A percentile compares a stretch with the other conserved stretches of the same genome.
Conservation (phyloP, 2,797 vertebrate species). For the Amazona ochrocephala region DNA sequence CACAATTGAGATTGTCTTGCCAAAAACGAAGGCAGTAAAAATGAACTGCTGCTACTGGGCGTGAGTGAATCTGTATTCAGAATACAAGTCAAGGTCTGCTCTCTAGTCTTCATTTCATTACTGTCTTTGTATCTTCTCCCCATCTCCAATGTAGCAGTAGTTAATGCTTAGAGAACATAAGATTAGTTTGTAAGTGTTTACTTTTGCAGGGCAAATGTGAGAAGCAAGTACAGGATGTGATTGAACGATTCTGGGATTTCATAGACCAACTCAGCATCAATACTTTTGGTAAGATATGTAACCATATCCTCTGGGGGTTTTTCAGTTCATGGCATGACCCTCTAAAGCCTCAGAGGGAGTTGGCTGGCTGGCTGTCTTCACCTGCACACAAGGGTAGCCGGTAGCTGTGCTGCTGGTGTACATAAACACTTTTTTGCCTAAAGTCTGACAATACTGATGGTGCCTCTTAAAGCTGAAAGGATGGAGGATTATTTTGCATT, state of each 20-base stretch:
- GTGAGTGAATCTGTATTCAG: not conserved
- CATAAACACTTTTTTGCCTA: not conserved
- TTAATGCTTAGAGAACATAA: not conserved
- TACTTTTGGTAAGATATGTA: slow-evolving; percentile 86
- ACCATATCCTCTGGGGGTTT: not conserved
- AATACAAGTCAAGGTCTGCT: not conserved
- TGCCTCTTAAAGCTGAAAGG: not conserved
- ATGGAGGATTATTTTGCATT: not conserved
- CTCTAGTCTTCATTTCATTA: not conserved
- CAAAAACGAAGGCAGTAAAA: not conserved
- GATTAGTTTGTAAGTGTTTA: not conserved
- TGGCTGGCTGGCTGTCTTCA: not conserved
- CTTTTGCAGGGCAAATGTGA: slow-evolving; percentile 93
- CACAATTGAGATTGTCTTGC: not conserved
- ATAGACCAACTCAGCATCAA: slow-evolving; percentile 98
- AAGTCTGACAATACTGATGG: not conserved
- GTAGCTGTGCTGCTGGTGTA: not conserved
- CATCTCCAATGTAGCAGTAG: not conserved
- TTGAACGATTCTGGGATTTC: slow-evolving; percentile 97
- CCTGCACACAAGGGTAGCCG: not conserved
- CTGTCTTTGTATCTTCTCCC: not conserved
- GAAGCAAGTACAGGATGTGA: slow-evolving; percentile 97
- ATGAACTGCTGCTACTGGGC: not conserved
- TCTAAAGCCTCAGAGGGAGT: not conserved
- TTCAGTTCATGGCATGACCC: not conserved